Evolutionary conservation across 2,888 invertebrate species (phyloP).

Genomic region (Morpho helenor): DNA sequence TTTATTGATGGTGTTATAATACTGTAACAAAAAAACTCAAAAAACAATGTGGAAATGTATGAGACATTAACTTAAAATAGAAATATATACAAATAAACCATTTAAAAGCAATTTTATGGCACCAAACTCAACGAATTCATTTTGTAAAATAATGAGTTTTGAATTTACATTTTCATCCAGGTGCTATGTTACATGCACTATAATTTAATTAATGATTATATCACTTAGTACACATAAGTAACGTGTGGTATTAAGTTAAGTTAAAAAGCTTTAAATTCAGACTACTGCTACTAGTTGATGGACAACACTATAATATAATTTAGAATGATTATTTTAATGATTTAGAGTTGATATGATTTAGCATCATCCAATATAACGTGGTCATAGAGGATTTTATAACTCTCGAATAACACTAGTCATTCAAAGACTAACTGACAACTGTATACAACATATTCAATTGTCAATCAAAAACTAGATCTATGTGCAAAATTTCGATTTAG

Average conservation of each 20-base stretch:
- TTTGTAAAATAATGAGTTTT: background rate
- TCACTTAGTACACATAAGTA: constrained; percentile 22
- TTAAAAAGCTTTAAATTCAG: constrained; percentile 27
- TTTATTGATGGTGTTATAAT: constrained; percentile 21
- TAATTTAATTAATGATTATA: background rate
- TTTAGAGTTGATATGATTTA: constrained; percentile 39
- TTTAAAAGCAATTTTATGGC: constrained; percentile 25
- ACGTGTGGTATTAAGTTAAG: constrained; percentile 25
- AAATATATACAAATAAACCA: constrained; percentile 19
- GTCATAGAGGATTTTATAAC: constrained; percentile 27
- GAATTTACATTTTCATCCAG: background rate
- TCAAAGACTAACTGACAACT: constrained; percentile 2
- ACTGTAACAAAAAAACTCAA: constrained; percentile 19
- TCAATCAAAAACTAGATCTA: background rate
- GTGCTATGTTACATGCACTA: background rate
- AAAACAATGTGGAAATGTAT: constrained; percentile 3
- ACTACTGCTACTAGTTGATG: constrained; percentile 30
- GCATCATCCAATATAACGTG: constrained; percentile 23
- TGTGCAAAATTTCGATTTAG: constrained; percentile 40
- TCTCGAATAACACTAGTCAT: constrained; percentile 17
- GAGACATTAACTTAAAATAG: constrained; percentile 10
- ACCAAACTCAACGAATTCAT: constrained; percentile 17
- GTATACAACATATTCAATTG: too few relatives aligned
- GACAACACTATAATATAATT: constrained; percentile 30
- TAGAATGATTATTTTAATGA: constrained; percentile 33